These are phyloP conservation scores for Ametastegia equiseti DNA, from an alignment of 2,888 invertebrate species.

Conservation along the genomic window DNA sequence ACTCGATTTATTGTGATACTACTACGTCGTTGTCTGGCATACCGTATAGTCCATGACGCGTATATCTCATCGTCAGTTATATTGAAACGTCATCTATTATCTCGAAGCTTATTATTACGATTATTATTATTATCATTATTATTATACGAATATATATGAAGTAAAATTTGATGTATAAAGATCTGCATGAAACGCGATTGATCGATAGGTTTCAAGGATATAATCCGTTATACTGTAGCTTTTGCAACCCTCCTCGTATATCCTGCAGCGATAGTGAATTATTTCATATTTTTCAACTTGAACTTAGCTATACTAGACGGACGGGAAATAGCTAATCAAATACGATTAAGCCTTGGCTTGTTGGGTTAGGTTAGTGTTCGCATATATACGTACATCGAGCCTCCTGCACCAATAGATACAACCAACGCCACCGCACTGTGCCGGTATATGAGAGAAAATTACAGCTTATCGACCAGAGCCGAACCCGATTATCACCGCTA, in stretches of 20 bases:
- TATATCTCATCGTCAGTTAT: no score
- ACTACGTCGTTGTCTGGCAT: slow-evolving; percentile 39
- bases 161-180: no score
- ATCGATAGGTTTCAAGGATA: background rate
- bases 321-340: slow-evolving; percentile 43
- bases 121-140: background rate
- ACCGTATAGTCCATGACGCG: background rate
- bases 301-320: slow-evolving; percentile 39
- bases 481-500: background rate
- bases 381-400: slow-evolving; percentile 35
- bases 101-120: background rate
- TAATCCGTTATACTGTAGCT: background rate
- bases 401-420: background rate
- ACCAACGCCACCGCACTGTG: background rate
- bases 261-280: no score
- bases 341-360: slow-evolving; percentile 33
- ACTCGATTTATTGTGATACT: slow-evolving; percentile 42
- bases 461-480: slow-evolving; percentile 23
- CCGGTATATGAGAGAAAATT: slow-evolving; percentile 25
- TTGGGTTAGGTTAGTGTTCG: slow-evolving; percentile 43
- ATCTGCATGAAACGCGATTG: background rate
- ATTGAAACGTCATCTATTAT: no score
- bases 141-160: background rate
- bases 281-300: slow-evolving; percentile 42
- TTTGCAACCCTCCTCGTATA: background rate